Evolutionary conservation across 2,888 invertebrate genomes (phyloP).

Genomic region (Chrysotoxum bicinctum): DNA sequence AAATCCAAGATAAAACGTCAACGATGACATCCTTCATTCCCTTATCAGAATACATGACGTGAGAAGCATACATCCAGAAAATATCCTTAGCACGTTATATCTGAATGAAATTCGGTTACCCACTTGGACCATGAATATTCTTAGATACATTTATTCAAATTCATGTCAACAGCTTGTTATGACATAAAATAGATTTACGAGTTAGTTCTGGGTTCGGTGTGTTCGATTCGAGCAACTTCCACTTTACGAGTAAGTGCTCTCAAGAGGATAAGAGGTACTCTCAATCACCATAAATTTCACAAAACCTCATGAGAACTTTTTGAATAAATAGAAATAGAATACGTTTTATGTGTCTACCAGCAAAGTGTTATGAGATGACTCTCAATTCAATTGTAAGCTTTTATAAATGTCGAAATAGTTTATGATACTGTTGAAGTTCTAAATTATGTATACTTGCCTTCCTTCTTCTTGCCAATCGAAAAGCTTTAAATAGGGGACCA

Average conservation of each 20-base stretch:
- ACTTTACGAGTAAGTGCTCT: constrained; percentile 19
- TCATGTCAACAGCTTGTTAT: constrained; percentile 40
- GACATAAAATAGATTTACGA: constrained; percentile 56
- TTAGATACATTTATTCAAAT: constrained; percentile 46
- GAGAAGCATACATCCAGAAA: constrained; percentile 26
- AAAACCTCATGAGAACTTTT: not conserved
- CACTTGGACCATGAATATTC: constrained; percentile 34
- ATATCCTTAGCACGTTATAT: constrained; percentile 1
- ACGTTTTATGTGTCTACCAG: not conserved
- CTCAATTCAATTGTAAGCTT: not conserved
- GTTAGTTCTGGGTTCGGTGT: constrained; percentile 14
- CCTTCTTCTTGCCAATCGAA: too few species aligned
- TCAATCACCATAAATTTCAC: constrained; percentile 15
- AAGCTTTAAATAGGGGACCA: too few species aligned
- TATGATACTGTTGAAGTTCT: too few species aligned
- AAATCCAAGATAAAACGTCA: constrained; percentile 15
- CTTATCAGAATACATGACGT: constrained; percentile 20
- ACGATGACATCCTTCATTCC: constrained; percentile 19
- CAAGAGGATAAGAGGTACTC: constrained; percentile 6
- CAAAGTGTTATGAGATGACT: constrained; percentile 2
- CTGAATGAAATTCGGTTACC: constrained; percentile 33
- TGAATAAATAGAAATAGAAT: not conserved
- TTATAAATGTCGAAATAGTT: not conserved
- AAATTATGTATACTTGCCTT: too few species aligned
- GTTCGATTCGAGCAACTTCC: not conserved